Conservation (phyloP, 2,797 vertebrate species). For the Cirrhinus mrigala region DNA sequence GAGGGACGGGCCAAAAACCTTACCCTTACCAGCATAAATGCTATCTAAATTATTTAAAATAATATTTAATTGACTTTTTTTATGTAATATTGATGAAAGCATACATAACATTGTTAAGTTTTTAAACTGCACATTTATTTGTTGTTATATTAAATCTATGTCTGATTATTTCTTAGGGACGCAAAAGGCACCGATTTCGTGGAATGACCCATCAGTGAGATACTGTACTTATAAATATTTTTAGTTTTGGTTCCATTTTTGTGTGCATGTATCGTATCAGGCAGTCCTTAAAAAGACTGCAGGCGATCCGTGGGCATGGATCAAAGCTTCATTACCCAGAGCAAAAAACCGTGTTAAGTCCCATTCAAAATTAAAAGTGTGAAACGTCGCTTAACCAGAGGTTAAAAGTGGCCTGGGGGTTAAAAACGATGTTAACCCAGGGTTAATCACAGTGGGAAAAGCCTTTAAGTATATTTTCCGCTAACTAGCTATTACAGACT, state of each 20-base stretch:
- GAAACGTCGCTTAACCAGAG: not conserved
- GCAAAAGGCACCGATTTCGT: too few relatives aligned
- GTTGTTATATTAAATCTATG: too few relatives aligned
- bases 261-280: not conserved
- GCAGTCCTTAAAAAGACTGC: not conserved
- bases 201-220: too few relatives aligned
- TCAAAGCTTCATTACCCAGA: not conserved
- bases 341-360: not conserved
- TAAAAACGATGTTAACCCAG: not conserved
- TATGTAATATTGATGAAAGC: too few relatives aligned
- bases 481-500: conserved; percentile 8
- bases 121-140: too few relatives aligned
- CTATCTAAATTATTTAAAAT: too few relatives aligned
- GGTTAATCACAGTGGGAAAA: not conserved
- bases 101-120: too few relatives aligned
- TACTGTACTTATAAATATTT: not conserved
- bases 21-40: too few relatives aligned
- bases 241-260: not conserved
- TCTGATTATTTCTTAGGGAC: too few relatives aligned
- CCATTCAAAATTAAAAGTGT: conserved; percentile 15
- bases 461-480: not conserved
- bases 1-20: too few relatives aligned
- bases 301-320: not conserved
- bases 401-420: not conserved
- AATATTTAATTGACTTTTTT: too few relatives aligned